Evolutionary conservation across 2,113 vertebrate genomes (phyloP).

Genomic region (Oceanodroma tethys): DNA sequence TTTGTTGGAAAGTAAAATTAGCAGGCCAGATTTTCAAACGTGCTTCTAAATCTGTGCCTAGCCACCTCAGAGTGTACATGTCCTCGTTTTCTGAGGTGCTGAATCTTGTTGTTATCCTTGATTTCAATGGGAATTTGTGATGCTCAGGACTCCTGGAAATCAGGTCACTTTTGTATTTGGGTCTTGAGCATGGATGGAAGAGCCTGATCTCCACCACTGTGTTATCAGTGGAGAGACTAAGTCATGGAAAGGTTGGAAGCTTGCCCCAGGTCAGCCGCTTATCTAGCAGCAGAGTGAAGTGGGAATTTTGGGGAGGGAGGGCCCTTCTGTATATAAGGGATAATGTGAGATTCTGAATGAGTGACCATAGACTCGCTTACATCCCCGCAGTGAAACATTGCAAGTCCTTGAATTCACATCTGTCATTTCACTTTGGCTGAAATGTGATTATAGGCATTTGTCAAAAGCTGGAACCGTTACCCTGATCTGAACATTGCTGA

Average conservation of each 20-base stretch:
- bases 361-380: not conserved
- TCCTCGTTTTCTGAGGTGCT: conserved; percentile 31
- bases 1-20: conserved; percentile 61
- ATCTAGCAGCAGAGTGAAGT: not conserved
- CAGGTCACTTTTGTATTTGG: conserved; percentile 15
- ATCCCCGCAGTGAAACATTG: rapidly evolving
- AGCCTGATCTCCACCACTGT: not conserved
- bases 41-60: conserved; percentile 27
- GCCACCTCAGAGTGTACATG: conserved; percentile 8
- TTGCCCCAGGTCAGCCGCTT: not conserved
- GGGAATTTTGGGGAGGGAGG: not conserved
- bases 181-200: not conserved
- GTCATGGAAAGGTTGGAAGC: not conserved
- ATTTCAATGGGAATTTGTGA: conserved; percentile 27
- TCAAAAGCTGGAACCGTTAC: not conserved
- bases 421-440: not conserved
- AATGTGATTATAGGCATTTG: not conserved
- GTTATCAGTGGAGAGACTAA: not conserved
- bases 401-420: not conserved
- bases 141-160: conserved; percentile 17
- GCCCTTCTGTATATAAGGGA: rapidly evolving
- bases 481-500: not conserved
- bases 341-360: not conserved
- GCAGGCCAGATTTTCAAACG: conserved; percentile 28
- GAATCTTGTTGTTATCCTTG: conserved; percentile 35